Evolutionary conservation across 2,113 vertebrate genomes (phyloP).

Genomic region (Agapornis roseicollis): DNA sequence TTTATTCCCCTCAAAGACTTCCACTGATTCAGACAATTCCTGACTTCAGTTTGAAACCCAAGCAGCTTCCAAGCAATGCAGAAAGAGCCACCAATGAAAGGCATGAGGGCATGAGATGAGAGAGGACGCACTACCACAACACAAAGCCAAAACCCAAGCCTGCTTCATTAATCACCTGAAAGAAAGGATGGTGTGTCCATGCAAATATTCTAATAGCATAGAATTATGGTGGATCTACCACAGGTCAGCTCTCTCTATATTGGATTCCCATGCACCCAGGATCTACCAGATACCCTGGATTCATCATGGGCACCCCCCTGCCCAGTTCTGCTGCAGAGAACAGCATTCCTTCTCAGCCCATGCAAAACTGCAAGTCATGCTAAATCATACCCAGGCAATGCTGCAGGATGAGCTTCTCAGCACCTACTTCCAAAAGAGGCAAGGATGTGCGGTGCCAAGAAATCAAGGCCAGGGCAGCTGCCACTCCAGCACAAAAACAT

Average conservation of each 20-base stretch:
- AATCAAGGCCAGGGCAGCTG: not conserved
- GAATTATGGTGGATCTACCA: not conserved
- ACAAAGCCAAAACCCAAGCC: not conserved
- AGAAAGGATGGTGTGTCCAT: not conserved
- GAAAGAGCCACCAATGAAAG: not conserved
- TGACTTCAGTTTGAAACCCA: not conserved
- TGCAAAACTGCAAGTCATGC: not conserved
- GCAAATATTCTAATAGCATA: not conserved
- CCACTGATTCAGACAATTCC: not conserved
- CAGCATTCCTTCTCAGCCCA: not conserved
- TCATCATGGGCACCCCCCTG: not conserved
- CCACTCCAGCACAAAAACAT: not conserved
- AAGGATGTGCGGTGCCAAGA: not conserved
- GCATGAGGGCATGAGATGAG: not conserved
- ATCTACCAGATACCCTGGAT: not conserved
- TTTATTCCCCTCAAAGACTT: not conserved
- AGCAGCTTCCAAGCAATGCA: not conserved
- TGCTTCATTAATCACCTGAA: not conserved
- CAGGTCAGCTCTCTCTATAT: not conserved
- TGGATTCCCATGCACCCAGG: fast-evolving
- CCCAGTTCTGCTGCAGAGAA: not conserved
- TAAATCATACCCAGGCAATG: not conserved
- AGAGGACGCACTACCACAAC: not conserved
- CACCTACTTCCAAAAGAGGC: not conserved
- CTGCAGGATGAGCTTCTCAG: not conserved